Evolutionary conservation across 2,797 vertebrate genomes (phyloP).

Genomic region (Cyclura pinguis): DNA sequence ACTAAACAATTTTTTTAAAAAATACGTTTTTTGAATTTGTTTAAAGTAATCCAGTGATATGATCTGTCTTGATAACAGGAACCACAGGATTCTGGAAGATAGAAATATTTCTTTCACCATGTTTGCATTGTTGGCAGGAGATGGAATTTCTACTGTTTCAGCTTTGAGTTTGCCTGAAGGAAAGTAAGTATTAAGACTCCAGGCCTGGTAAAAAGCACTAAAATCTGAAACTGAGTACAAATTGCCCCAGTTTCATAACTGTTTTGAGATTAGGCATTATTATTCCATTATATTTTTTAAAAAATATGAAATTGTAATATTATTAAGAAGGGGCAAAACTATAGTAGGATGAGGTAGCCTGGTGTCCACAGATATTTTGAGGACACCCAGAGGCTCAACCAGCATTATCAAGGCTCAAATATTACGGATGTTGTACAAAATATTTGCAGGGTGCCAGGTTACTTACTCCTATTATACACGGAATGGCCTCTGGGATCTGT

Average conservation of each 20-base stretch:
- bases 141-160: slow-evolving; percentile 1
- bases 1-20: background rate
- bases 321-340: background rate
- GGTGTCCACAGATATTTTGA: background rate
- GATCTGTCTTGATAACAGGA: slow-evolving; percentile 3
- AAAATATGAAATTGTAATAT: background rate
- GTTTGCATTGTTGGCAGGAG: background rate
- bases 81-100: background rate
- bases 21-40: background rate
- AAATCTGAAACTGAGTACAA: background rate
- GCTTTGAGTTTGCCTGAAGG: slow-evolving; percentile 17
- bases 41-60: background rate
- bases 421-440: background rate
- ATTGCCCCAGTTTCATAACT: background rate
- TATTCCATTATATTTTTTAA: background rate
- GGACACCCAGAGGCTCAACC: background rate
- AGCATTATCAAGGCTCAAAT: background rate
- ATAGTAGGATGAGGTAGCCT: background rate
- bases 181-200: slow-evolving; percentile 18
- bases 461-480: background rate
- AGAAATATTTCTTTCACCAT: background rate
- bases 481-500: background rate
- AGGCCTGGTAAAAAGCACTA: background rate
- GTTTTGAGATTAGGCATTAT: background rate
- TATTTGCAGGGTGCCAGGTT: background rate